A percentile compares a stretch with the other conserved stretches of the same genome.
These are phyloP conservation scores for Heteromyza rotundicornis DNA, from an alignment of 2,888 invertebrate species.

Conservation along the genomic window DNA sequence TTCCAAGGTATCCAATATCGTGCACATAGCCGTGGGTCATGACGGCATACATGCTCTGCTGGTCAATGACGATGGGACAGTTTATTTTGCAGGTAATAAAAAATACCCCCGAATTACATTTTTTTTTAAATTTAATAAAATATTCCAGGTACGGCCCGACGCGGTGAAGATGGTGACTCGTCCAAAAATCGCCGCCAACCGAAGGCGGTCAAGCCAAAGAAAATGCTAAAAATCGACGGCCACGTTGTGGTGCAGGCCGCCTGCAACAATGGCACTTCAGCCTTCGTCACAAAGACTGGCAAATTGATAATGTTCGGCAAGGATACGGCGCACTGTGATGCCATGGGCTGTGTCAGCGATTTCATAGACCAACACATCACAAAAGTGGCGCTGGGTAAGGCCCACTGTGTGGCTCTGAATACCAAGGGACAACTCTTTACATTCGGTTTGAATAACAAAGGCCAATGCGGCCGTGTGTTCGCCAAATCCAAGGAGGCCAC, in stretches of 20 bases:
- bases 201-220: slow-evolving; percentile 91
- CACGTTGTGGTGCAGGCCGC: slow-evolving; percentile 83
- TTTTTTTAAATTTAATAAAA: no score
- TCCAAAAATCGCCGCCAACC: slow-evolving; percentile 81
- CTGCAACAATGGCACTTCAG: slow-evolving; percentile 94
- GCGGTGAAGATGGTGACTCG: slow-evolving; percentile 93
- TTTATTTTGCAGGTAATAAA: slow-evolving; percentile 73
- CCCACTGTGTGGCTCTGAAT: slow-evolving; percentile 90
- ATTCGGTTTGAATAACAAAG: slow-evolving; percentile 97
- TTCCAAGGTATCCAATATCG: slow-evolving; percentile 75
- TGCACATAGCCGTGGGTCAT: slow-evolving; percentile 87
- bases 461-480: slow-evolving; percentile 93
- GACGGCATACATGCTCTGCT: slow-evolving; percentile 92
- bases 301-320: slow-evolving; percentile 93
- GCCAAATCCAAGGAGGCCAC: slow-evolving; percentile 66
- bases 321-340: slow-evolving; percentile 85
- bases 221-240: slow-evolving; percentile 87
- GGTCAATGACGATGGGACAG: slow-evolving; percentile 91
- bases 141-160: slow-evolving; percentile 77
- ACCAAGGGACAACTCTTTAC: slow-evolving; percentile 90
- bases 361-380: slow-evolving; percentile 75
- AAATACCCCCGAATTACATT: neutral
- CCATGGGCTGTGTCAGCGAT: slow-evolving; percentile 75
- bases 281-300: slow-evolving; percentile 89
- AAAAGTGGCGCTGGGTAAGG: slow-evolving; percentile 89